phyloP scores from a whole-genome alignment of 2,113 vertebrate genomes.

The Dolichotis patagonum region DNA sequence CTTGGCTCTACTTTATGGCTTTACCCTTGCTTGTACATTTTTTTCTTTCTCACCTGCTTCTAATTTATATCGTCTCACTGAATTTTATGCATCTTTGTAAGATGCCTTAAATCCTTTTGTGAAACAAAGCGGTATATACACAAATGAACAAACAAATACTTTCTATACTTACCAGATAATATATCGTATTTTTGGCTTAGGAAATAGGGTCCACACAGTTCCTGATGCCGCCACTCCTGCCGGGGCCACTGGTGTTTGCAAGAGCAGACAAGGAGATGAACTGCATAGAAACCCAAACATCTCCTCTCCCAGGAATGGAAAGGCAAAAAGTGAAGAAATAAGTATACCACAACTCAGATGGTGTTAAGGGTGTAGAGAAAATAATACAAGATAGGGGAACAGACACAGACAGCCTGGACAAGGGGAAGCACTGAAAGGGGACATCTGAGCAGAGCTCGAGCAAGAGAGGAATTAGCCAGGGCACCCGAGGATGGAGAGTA shows the following conservation, averaged over 20 bases:
- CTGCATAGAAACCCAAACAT: constrained; percentile 1
- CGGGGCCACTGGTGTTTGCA: not conserved
- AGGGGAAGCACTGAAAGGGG: not conserved
- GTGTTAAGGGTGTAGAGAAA: not conserved
- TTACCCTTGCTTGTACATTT: constrained; percentile 58
- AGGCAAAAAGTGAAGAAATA: not conserved
- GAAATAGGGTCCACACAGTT: not conserved
- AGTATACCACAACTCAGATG: not conserved
- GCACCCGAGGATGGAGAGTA: not conserved
- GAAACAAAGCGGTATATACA: constrained; percentile 53
- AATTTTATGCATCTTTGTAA: constrained; percentile 61
- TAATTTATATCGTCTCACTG: constrained; percentile 79
- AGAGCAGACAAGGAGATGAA: constrained; percentile 7
- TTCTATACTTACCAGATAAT: not conserved
- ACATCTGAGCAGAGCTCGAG: not conserved
- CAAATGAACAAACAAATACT: constrained; percentile 57
- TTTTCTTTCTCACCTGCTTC: constrained; percentile 79
- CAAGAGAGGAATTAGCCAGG: not conserved
- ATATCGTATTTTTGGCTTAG: constrained; percentile 14
- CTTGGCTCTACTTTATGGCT: constrained; percentile 76
- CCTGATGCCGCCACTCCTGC: not conserved
- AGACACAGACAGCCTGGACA: not conserved
- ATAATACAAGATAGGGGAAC: not conserved
- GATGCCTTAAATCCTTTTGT: constrained; percentile 63
- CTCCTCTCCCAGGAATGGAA: not conserved